phyloP scores from a whole-genome alignment of 2,797 vertebrate species.

The Enteromius treurensis region DNA sequence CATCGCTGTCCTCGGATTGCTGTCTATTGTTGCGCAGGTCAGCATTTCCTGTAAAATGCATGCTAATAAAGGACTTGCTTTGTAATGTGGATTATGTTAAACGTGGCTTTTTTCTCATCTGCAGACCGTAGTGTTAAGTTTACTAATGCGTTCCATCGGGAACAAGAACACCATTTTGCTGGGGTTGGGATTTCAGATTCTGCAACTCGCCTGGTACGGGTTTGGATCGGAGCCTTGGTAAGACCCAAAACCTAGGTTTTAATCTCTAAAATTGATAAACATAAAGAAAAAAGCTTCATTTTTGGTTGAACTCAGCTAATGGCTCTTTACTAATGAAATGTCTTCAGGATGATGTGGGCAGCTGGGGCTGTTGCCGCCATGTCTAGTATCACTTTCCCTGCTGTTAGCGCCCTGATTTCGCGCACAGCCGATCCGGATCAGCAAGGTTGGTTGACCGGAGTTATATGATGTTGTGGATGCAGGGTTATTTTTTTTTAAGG shows the following conservation, averaged over 20 bases:
- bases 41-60: conserved; percentile 41
- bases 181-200: conserved; percentile 87
- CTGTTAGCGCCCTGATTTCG: conserved; percentile 86
- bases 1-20: conserved; percentile 86
- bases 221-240: conserved; percentile 90
- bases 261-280: not conserved
- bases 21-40: conserved; percentile 89
- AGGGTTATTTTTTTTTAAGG: not conserved
- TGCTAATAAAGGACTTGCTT: not conserved
- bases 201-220: conserved; percentile 88
- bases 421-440: conserved; percentile 87
- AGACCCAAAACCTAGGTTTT: conserved; percentile 40
- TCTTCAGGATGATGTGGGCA: conserved; percentile 90
- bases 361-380: conserved; percentile 87
- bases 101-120: not conserved
- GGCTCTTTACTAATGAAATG: not conserved
- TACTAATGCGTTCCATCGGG: conserved; percentile 90
- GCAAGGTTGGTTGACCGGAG: conserved; percentile 75
- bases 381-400: conserved; percentile 90
- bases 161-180: conserved; percentile 90
- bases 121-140: conserved; percentile 87
- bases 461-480: not conserved
- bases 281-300: no score
- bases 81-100: not conserved
- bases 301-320: not conserved